Base-by-base conservation (phyloP, 2,888 invertebrate species). In the Corythucha ciliata region DNA sequence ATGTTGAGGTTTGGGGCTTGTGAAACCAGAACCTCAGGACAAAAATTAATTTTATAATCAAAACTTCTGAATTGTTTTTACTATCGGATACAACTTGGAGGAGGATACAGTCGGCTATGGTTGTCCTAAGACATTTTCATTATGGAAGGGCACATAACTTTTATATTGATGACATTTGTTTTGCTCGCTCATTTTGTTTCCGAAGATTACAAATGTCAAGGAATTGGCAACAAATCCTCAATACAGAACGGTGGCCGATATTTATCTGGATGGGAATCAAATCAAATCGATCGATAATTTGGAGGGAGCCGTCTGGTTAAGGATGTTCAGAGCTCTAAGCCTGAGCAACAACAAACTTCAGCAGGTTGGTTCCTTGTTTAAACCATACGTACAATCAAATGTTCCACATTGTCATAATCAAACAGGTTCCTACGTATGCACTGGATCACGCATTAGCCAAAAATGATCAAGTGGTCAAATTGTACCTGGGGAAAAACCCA, bases 251-350 rank as follows among this genome's bases (percentile, higher is more conserved):
- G 74, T 89, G 1, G 72, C 78, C 33, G 86, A 88, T 64, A 69
- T 90, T 22, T 82, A 83, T 64, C 65, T 89, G 63, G 86, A 87
- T 63, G 76, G 83, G 63, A 90, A 90, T 66, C 72, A 71, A 40
- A 76, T 90, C 45, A 73, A 76, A 8, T 74, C 73, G 37, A 75
- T 82, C 34, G 77, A 79, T 34, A 74, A 77, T 2, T 67, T 89
- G 49, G 89, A 89, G 63, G 83, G 82, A 16, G 78, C 84, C 0
- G 76, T 79, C 61, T 90, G 86, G 86, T 73, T 89, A 58, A 74
- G 77, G 25, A 76, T 79, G 46, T 88, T 89, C 64, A 74, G 87
- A 45, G 76, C 84, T 3, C 70, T 89, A n/a, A 86, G 83, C 62
- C 71, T 90, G 26, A 74, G 78, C 36, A 80, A 80, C 34, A 90